phyloP scores from a whole-genome alignment of 2,797 vertebrate species.

The Microctenopoma stevenorrisi region DNA sequence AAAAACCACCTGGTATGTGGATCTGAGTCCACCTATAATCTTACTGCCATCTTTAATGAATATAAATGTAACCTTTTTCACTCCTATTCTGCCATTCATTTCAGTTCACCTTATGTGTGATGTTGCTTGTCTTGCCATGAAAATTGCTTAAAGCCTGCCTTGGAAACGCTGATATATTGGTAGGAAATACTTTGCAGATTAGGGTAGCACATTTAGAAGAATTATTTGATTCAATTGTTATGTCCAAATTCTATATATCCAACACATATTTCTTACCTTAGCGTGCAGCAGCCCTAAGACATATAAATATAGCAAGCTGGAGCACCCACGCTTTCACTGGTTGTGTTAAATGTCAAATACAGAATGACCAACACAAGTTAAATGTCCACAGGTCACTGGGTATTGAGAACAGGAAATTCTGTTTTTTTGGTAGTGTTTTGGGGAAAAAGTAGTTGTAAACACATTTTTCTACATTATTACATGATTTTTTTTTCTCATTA shows the following conservation, averaged over 20 bases:
- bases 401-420: too few relatives aligned
- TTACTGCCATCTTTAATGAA: conserved; percentile 32
- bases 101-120: conserved; percentile 63
- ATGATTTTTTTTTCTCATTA: too few relatives aligned
- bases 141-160: conserved; percentile 78
- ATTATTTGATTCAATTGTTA: not conserved
- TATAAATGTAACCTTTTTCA: conserved; percentile 65
- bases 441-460: too few relatives aligned
- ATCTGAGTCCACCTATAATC: conserved; percentile 45
- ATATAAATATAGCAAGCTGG: not conserved
- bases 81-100: conserved; percentile 70
- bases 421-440: too few relatives aligned
- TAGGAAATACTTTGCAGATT: conserved; percentile 6
- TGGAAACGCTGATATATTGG: conserved; percentile 58
- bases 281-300: too few relatives aligned
- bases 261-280: not conserved
- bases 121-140: conserved; percentile 72
- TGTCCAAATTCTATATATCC: not conserved
- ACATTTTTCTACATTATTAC: too few relatives aligned
- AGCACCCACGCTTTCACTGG: conserved; percentile 22
- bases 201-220: conserved; percentile 24
- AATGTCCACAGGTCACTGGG: too few relatives aligned
- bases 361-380: not conserved
- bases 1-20: conserved; percentile 95
- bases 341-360: conserved; percentile 23